Percentiles rank a stretch among this genome's conserved stretches.
phyloP scores from a whole-genome alignment of 2,888 invertebrate genomes.

The Lithodes maja region DNA sequence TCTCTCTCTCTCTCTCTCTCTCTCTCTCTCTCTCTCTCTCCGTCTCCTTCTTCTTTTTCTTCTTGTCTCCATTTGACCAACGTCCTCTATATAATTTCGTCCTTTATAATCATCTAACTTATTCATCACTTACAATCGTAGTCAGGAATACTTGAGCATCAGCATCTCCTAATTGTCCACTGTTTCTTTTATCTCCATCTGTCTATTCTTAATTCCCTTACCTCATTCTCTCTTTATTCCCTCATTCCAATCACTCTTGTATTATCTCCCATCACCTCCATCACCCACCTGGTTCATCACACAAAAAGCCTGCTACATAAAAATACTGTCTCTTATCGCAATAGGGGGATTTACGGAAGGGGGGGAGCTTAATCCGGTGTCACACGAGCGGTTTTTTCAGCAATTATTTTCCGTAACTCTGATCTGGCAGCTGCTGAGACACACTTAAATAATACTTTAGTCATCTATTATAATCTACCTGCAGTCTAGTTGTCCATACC shows the following conservation, averaged over 20 bases:
- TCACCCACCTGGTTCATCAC: neutral
- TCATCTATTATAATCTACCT: no score
- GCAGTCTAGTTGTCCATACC: no score
- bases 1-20: neutral
- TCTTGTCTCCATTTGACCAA: neutral
- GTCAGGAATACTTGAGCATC: no score
- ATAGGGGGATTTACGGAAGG: no score
- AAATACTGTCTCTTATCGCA: neutral
- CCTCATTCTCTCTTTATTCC: neutral
- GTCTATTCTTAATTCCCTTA: neutral
- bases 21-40: neutral
- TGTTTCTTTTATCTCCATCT: neutral
- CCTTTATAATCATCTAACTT: no score
- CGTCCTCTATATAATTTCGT: neutral
- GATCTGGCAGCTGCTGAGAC: no score
- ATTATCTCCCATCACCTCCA: neutral
- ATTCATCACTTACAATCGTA: no score
- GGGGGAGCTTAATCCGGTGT: no score
- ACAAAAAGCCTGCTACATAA: conserved; percentile 16
- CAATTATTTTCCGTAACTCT: no score
- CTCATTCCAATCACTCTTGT: neutral
- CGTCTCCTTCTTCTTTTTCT: neutral
- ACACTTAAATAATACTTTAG: no score
- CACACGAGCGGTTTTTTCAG: no score
- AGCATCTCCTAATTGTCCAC: neutral